A percentile compares a stretch with the other conserved stretches of the same genome.
phyloP scores from a whole-genome alignment of 2,797 vertebrate genomes.

The Channallabes apus region DNA sequence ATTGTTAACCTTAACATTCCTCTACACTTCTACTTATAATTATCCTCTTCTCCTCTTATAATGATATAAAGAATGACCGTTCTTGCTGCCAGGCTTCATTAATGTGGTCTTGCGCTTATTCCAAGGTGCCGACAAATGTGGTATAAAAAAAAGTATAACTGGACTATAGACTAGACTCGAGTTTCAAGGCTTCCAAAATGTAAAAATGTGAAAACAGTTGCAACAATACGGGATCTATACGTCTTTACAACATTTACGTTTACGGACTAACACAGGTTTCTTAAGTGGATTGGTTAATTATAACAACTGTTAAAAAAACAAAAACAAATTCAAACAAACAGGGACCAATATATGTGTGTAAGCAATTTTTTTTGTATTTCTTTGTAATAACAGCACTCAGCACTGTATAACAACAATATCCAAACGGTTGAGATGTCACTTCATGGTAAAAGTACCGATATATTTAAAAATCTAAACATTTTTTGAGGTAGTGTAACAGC shows the following conservation, averaged over 20 bases:
- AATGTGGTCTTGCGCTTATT: background rate
- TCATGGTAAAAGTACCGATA: too few relatives aligned
- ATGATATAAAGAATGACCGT: background rate
- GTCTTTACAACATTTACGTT: background rate
- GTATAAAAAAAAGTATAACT: background rate
- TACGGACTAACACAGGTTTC: background rate
- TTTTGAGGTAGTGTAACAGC: too few relatives aligned
- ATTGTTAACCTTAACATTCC: conserved; percentile 10
- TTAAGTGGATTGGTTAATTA: background rate
- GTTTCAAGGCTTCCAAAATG: background rate
- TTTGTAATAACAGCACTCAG: too few relatives aligned
- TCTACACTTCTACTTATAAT: background rate
- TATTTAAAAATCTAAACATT: too few relatives aligned
- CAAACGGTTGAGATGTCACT: too few relatives aligned
- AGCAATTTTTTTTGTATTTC: too few relatives aligned
- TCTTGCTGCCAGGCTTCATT: background rate
- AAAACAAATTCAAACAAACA: background rate
- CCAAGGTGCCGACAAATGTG: background rate
- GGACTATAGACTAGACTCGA: too few relatives aligned
- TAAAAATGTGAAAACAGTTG: background rate
- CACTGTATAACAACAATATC: too few relatives aligned
- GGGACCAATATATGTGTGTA: background rate
- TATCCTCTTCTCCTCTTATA: background rate
- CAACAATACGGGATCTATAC: background rate
- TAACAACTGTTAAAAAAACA: background rate